Base-by-base conservation (phyloP, 2,888 invertebrate genomes). In the Rosalia funebris region DNA sequence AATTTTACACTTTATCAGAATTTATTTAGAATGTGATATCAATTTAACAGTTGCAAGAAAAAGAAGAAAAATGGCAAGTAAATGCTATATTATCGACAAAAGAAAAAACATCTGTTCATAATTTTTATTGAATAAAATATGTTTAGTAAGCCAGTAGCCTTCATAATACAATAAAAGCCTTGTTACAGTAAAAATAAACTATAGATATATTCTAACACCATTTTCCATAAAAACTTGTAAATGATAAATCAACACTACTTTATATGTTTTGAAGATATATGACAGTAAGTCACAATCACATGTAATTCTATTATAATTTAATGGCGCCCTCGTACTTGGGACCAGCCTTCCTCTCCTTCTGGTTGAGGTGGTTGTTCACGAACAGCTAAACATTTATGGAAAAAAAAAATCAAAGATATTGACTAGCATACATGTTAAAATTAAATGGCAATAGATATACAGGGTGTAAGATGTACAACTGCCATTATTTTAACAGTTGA, bases 301-400 rank as follows among this genome's bases (percentile, higher is more conserved):
- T 41, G 42, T 53, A n/a, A n/a, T n/a, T n/a, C 31, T 31, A 39
- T n/a, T n/a, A n/a, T n/a, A 50, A 44, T 60, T 71, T 67, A 76
- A 65, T 76, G 77, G 60, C 80, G 78, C 50, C 75, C 71, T 39
- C 72, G 71, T 34, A 75, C 76, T 66, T 76, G 75, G 60, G 75
- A 77, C 76, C 78, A 75, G n/a, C 78, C 81, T 42, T 79, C 79
- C 46, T 78, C 78, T 34, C 71, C 75, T 60, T 79, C 79, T 4
- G 73, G 58, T 54, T 70, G 71, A 15, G 63, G 58, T 50, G 69
- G 61, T 50, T 66, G 60, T 47, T 78, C 78, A 58, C 73, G 74
- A n/a, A 72, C 76, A 70, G 72, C 65, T 72, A n/a, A n/a, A n/a
- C n/a, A n/a, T n/a, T n/a, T n/a, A n/a, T n/a, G n/a, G n/a, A n/a